phyloP scores from a whole-genome alignment of 2,888 invertebrate genomes.

The Acrocera orbiculus region DNA sequence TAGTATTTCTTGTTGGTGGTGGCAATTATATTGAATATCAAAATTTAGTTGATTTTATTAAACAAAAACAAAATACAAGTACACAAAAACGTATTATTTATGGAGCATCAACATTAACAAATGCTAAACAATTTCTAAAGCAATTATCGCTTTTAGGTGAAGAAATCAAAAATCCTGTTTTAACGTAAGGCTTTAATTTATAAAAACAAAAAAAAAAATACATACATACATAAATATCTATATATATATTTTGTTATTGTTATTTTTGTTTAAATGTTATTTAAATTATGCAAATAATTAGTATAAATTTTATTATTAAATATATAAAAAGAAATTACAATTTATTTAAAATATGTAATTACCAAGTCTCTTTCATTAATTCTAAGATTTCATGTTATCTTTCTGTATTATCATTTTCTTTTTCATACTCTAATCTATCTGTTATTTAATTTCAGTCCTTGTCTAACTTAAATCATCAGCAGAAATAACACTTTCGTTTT shows the following conservation, averaged over 20 bases:
- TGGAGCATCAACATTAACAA: constrained; percentile 86
- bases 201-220: not conserved
- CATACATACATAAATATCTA: not conserved
- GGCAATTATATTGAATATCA: constrained; percentile 99
- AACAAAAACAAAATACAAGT: constrained; percentile 58
- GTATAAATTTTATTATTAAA: too few relatives aligned
- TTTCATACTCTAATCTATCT: too few relatives aligned
- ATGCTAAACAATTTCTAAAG: constrained; percentile 85
- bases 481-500: too few relatives aligned
- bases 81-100: constrained; percentile 69
- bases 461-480: too few relatives aligned
- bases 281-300: too few relatives aligned
- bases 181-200: constrained; percentile 20
- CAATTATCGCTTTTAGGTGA: constrained; percentile 69
- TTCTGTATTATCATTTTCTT: too few relatives aligned
- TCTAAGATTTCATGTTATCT: too few relatives aligned
- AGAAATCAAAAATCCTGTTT: constrained; percentile 36
- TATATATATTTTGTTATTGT: not conserved
- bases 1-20: constrained; percentile 81
- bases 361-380: too few relatives aligned
- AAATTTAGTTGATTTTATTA: constrained; percentile 89
- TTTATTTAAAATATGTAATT: too few relatives aligned
- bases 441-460: too few relatives aligned
- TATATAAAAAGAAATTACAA: too few relatives aligned
- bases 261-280: not conserved